These are phyloP conservation scores for Irena cyanogastra DNA, from an alignment of 2,113 vertebrate species.

Conservation along the genomic window DNA sequence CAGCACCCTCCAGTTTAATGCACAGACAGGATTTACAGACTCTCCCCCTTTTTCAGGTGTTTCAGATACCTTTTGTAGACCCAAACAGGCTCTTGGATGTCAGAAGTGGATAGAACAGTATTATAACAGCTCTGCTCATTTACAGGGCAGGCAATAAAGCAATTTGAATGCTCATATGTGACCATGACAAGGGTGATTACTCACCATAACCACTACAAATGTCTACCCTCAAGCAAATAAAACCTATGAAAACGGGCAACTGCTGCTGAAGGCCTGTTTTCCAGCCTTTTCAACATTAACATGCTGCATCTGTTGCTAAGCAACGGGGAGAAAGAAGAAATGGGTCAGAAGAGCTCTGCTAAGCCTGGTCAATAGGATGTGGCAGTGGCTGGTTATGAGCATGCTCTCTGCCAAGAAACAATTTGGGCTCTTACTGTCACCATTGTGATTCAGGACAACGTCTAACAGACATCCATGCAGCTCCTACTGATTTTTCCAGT, in stretches of 20 bases:
- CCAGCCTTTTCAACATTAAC: slow-evolving; percentile 24
- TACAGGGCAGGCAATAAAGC: neutral
- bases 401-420: neutral
- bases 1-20: neutral
- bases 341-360: slow-evolving; percentile 46
- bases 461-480: neutral
- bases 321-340: slow-evolving; percentile 45
- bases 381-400: neutral
- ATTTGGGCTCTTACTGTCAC: neutral
- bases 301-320: slow-evolving; percentile 59
- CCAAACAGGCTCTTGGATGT: neutral
- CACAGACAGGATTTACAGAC: neutral
- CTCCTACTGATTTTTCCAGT: neutral
- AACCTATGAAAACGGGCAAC: neutral
- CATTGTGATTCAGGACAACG: neutral
- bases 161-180: slow-evolving; percentile 13
- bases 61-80: neutral
- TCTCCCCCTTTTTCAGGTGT: neutral
- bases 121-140: neutral
- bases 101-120: neutral
- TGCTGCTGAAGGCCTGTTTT: slow-evolving; percentile 19
- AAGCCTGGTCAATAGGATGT: slow-evolving; percentile 21
- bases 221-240: slow-evolving; percentile 13
- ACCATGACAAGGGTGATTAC: slow-evolving; percentile 30
- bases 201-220: slow-evolving; percentile 13